These are phyloP conservation scores for Chelmon rostratus DNA, from an alignment of 2,797 vertebrate species.

Conservation along the genomic window DNA sequence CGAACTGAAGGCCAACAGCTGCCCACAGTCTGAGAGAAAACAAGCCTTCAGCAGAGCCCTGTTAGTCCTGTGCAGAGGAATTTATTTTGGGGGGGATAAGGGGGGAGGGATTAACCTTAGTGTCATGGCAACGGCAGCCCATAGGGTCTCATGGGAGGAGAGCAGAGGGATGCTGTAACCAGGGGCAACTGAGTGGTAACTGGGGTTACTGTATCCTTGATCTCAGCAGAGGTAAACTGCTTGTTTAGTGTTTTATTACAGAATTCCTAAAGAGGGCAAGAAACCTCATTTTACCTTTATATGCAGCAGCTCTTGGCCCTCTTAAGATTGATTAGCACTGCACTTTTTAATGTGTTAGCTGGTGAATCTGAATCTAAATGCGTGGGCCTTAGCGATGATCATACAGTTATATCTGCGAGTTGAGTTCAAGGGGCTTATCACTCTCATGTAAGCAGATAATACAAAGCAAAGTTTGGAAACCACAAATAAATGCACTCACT, in stretches of 20 bases:
- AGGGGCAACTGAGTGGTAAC: slow-evolving; percentile 72
- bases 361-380: background rate
- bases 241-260: slow-evolving; percentile 13
- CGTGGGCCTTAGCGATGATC: background rate
- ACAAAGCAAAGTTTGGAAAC: slow-evolving; percentile 27
- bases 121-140: slow-evolving; percentile 77
- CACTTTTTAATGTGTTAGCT: background rate
- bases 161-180: slow-evolving; percentile 74
- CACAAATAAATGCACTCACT: slow-evolving; percentile 18
- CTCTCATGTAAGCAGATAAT: background rate
- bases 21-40: background rate
- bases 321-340: background rate
- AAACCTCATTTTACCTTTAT: background rate
- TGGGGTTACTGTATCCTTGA: slow-evolving; percentile 47
- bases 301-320: background rate
- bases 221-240: slow-evolving; percentile 35
- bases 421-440: background rate
- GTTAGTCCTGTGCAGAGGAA: slow-evolving; percentile 21
- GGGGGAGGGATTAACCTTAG: slow-evolving; percentile 44
- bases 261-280: background rate
- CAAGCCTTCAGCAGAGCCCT: slow-evolving; percentile 1
- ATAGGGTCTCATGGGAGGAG: slow-evolving; percentile 57
- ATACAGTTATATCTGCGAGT: background rate
- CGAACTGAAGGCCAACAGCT: slow-evolving; percentile 34
- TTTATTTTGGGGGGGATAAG: slow-evolving; percentile 13